These are phyloP conservation scores for Drosophila falleni DNA, from an alignment of 2,888 invertebrate genomes.

Conservation along the genomic window DNA sequence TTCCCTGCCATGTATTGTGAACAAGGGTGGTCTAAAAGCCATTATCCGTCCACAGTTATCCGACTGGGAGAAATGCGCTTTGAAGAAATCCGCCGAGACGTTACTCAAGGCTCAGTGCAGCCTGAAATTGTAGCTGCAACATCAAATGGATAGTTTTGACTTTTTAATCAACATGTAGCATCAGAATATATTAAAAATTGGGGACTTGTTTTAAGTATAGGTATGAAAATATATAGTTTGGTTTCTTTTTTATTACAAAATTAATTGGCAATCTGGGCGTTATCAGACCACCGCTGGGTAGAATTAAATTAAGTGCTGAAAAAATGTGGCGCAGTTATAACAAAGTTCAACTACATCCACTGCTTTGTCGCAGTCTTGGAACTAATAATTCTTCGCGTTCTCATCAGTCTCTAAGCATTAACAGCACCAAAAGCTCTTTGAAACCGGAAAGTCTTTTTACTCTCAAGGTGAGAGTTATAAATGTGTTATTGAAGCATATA, in stretches of 20 bases:
- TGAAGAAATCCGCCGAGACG: slow-evolving; percentile 88
- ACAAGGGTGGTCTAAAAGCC: slow-evolving; percentile 88
- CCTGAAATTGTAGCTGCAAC: slow-evolving; percentile 28
- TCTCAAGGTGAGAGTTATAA: background rate
- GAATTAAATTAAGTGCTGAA: background rate
- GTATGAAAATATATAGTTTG: slow-evolving; percentile 9
- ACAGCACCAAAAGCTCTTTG: background rate
- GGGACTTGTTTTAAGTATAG: background rate
- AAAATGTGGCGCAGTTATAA: slow-evolving; percentile 7
- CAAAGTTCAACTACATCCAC: background rate
- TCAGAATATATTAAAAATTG: background rate
- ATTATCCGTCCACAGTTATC: slow-evolving; percentile 90
- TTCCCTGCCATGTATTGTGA: slow-evolving; percentile 92
- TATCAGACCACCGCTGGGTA: background rate
- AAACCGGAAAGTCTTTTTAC: background rate
- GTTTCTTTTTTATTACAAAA: background rate
- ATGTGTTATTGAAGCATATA: no score
- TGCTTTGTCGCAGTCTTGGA: background rate
- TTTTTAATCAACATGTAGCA: slow-evolving; percentile 1
- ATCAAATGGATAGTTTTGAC: background rate
- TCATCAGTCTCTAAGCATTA: background rate
- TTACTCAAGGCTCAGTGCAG: slow-evolving; percentile 83
- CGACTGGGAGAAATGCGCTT: slow-evolving; percentile 86
- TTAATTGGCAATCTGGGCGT: background rate
- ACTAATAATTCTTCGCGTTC: background rate